Conservation (phyloP, 2,888 invertebrate genomes). For the Eupeodes luniger region DNA sequence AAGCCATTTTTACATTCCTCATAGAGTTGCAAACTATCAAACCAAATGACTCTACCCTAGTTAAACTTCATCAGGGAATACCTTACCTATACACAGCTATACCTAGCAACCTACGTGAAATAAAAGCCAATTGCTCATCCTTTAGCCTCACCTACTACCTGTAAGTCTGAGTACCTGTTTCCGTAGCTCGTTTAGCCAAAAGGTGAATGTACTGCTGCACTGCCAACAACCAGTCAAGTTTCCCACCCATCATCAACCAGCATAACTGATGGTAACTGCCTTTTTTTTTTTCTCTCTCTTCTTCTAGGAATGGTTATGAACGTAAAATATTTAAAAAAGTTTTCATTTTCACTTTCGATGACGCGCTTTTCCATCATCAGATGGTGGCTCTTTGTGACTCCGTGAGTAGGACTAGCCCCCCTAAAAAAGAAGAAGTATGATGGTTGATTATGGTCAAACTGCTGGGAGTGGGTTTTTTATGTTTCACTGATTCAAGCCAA, state of each 20-base stretch:
- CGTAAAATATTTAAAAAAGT: constrained; percentile 48
- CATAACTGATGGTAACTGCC: background rate
- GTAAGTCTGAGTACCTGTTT: constrained; percentile 29
- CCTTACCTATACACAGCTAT: too few species aligned
- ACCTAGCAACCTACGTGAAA: too few species aligned
- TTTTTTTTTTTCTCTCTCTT: constrained; percentile 29
- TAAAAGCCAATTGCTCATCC: constrained; percentile 50
- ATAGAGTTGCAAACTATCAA: background rate
- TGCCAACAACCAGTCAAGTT: constrained; percentile 49
- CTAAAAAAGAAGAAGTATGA: constrained; percentile 6
- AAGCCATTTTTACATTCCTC: too few species aligned
- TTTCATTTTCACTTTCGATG: constrained; percentile 75
- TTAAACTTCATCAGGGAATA: constrained; percentile 10
- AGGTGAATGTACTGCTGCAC: constrained; percentile 48
- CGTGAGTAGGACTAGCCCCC: background rate
- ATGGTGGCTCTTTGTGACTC: constrained; percentile 9
- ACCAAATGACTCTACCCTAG: constrained; percentile 17
- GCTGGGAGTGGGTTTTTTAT: constrained; percentile 55
- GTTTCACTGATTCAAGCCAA: constrained; percentile 19
- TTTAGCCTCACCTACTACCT: constrained; percentile 8
- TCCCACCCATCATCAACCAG: constrained; percentile 9
- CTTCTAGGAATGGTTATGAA: constrained; percentile 9
- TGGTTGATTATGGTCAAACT: constrained; percentile 39
- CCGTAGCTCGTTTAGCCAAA: background rate
- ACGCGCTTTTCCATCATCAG: constrained; percentile 54